Base-by-base conservation (phyloP, 2,113 vertebrate genomes). In the Myocastor coypus region DNA sequence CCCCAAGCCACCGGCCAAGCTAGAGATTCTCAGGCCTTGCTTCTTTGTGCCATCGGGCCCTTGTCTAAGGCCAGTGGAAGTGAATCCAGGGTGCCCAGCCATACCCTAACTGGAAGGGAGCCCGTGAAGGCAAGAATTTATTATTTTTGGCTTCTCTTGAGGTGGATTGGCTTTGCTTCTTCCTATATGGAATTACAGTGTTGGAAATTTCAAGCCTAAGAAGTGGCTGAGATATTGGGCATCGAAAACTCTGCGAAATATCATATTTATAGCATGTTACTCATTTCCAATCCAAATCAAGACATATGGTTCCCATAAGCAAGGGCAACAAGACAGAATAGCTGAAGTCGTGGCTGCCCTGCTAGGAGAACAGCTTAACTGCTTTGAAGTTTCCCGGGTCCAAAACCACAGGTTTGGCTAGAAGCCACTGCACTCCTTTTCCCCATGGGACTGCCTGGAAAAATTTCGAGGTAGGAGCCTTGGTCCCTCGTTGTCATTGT, bases 241-340 rank as follows among this genome's bases (percentile, higher is more conserved):
- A 71, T 69, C 19, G 2, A 37, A 69, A 63, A 20, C 82, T 50
- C 55, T 83, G 32, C 80, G 26, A 85, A 68, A 26, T 63, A 81
- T 34, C 63, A 32, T 42, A 40, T 57, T 20, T 69, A 37, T 26
- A 85, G 88, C 71, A 80, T 61, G 52, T 69, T 37, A 81, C 40
- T 59, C 26, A 19, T 91, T 78, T 73, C 64, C 55, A 64, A 61
- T 68, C 17, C 61, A 90, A 94, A 78, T 59, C 87, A 85, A 90
- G 50, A 64, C 32, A 11, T 50, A 80, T 24, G 71, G 37, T 75
- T 78, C 73, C 52, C 30, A 63, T 63, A 73, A 91, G 64, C 34
- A 34, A 89, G 68, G 55, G 42, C 86, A 89, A 34, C 42, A 55
- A 93, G 52, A 37, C 64, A 34, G 14, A 28, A 7, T 30, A 32